Percentiles rank a stretch among this genome's conserved stretches.
phyloP scores from a whole-genome alignment of 2,797 vertebrate species.

The Spondyliosoma cantharus region DNA sequence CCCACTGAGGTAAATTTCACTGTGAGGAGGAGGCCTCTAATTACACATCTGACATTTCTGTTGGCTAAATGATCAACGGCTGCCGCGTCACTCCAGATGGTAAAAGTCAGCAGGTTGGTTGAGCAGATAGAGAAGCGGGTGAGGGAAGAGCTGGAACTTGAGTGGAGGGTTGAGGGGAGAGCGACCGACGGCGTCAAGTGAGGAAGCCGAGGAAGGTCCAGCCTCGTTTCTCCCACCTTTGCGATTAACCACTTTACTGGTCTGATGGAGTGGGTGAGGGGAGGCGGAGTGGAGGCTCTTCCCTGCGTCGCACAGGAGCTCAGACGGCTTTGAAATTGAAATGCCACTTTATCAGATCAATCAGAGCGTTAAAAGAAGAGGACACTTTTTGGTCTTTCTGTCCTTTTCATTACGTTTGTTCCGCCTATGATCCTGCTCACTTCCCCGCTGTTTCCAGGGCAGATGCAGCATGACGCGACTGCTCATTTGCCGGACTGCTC shows the following conservation, averaged over 20 bases:
- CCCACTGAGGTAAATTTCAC: conserved; percentile 6
- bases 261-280: conserved; percentile 27
- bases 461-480: conserved; percentile 24
- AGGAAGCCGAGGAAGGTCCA: conserved; percentile 1
- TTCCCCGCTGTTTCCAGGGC: conserved; percentile 17
- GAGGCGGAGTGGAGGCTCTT: conserved; percentile 9
- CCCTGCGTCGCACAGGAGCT: conserved; percentile 16
- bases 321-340: conserved; percentile 14
- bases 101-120: conserved; percentile 8
- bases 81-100: neutral
- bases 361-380: neutral
- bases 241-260: conserved; percentile 36
- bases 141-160: neutral
- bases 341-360: neutral
- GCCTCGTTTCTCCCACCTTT: neutral
- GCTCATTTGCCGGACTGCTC: conserved; percentile 27
- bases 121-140: neutral
- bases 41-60: conserved; percentile 27
- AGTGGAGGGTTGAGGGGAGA: neutral
- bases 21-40: conserved; percentile 15
- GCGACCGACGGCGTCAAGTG: conserved; percentile 2
- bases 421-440: neutral
- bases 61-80: conserved; percentile 11
- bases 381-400: conserved; percentile 1
- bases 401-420: neutral